Conservation (phyloP, 92 coral and sea anemone genomes). For the Porites rus region DNA sequence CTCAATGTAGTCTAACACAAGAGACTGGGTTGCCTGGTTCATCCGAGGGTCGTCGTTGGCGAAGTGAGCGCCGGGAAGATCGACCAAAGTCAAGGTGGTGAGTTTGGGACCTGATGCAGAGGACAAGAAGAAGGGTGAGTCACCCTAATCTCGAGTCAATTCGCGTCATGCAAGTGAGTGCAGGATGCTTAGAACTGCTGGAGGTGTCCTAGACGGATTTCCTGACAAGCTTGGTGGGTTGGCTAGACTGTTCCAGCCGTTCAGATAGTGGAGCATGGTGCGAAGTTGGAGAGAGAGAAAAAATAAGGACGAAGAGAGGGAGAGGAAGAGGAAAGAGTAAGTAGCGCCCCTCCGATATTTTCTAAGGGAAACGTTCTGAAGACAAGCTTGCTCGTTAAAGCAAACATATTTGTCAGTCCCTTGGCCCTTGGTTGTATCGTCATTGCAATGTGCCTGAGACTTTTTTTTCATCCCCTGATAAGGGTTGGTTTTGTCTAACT, state of each 20-base stretch:
- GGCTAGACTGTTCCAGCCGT: too few species aligned
- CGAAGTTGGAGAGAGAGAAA: background rate
- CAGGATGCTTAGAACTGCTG: too few species aligned
- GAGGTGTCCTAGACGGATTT: too few species aligned
- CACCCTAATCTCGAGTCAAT: too few species aligned
- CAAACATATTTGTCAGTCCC: too few species aligned
- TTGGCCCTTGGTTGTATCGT: too few species aligned
- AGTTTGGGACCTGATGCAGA: slow-evolving; percentile 67
- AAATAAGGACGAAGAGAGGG: too few species aligned
- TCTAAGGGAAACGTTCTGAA: background rate
- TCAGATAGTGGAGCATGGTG: background rate
- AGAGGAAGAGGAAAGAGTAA: background rate
- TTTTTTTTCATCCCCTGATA: too few species aligned
- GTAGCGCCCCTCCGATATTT: background rate
- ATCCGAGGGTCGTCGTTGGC: slow-evolving; percentile 78
- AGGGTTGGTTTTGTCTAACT: too few species aligned
- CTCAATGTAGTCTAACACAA: slow-evolving; percentile 79
- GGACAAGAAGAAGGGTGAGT: background rate
- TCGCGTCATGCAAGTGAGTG: too few species aligned
- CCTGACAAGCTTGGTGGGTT: too few species aligned
- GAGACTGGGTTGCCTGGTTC: slow-evolving; percentile 70
- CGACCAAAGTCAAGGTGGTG: slow-evolving; percentile 76
- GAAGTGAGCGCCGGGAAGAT: slow-evolving; percentile 87
- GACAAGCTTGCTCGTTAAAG: background rate
- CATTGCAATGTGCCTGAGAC: too few species aligned